Percentiles rank a stretch among this genome's conserved stretches.
Conservation (phyloP, 2,888 invertebrate species). For the Drosophila mulleri region DNA sequence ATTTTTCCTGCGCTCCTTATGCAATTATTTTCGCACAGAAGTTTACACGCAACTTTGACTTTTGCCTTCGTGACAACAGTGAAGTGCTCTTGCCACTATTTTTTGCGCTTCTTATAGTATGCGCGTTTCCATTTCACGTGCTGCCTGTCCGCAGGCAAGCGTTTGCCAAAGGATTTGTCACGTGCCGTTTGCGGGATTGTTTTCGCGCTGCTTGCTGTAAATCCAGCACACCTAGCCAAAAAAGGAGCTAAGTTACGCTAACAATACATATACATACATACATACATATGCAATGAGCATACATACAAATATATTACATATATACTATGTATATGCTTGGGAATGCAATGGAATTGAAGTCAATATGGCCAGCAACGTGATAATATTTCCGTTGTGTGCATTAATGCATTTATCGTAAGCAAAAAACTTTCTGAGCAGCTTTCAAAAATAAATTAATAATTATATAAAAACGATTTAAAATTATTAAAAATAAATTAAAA, state of each 20-base stretch:
- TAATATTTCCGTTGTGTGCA: not conserved
- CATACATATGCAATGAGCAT: not conserved
- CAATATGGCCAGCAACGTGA: too few species aligned
- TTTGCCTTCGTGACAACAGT: constrained; percentile 39
- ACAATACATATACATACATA: not conserved
- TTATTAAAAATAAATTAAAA: too few species aligned
- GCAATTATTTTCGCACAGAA: constrained; percentile 64
- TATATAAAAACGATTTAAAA: not conserved
- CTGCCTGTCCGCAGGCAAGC: constrained; percentile 1
- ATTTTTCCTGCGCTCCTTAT: constrained; percentile 49
- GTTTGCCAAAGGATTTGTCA: constrained; percentile 52
- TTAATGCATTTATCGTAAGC: not conserved
- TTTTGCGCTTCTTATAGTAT: constrained; percentile 16
- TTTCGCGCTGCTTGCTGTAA: constrained; percentile 22
- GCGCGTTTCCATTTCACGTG: constrained; percentile 60
- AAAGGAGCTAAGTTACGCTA: not conserved
- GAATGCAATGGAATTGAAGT: not conserved
- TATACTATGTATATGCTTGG: not conserved
- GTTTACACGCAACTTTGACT: constrained; percentile 62
- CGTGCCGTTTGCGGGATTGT: constrained; percentile 47
- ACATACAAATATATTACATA: not conserved
- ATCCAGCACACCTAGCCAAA: not conserved
- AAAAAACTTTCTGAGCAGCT: not conserved
- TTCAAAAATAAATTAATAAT: not conserved
- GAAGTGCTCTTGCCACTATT: constrained; percentile 17